Percentiles rank a stretch among this genome's conserved stretches.
Conservation (phyloP, 2,797 vertebrate genomes). For the Cheirogaleus major region DNA sequence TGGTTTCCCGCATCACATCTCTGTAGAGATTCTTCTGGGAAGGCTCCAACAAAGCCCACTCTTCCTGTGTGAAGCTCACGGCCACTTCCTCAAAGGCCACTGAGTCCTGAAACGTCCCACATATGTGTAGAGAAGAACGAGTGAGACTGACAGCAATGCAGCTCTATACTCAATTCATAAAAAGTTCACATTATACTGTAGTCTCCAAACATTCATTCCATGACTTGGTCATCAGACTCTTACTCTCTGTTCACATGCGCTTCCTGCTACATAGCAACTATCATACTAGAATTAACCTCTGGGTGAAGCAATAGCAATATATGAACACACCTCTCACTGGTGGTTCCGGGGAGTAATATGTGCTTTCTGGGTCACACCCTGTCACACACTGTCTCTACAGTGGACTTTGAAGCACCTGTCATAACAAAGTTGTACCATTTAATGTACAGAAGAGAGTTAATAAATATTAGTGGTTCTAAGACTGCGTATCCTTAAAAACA, state of each 20-base stretch:
- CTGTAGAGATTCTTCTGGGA: slow-evolving; percentile 25
- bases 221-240: neutral
- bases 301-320: neutral
- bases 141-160: neutral
- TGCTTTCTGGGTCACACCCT: neutral
- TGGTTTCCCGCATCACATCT: slow-evolving; percentile 33
- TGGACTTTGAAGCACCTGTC: no score
- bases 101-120: neutral
- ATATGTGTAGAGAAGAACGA: neutral
- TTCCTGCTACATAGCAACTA: neutral
- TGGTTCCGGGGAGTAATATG: neutral
- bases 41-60: slow-evolving; percentile 30
- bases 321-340: neutral
- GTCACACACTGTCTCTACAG: neutral
- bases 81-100: slow-evolving; percentile 39
- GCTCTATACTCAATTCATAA: neutral
- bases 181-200: neutral
- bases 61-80: slow-evolving; percentile 31
- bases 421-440: neutral
- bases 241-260: neutral
- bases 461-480: neutral
- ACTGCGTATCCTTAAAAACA: neutral
- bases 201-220: neutral
- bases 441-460: neutral
- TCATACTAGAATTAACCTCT: neutral